phyloP scores from a whole-genome alignment of 2,888 invertebrate genomes.

The Dryobotodes eremita region DNA sequence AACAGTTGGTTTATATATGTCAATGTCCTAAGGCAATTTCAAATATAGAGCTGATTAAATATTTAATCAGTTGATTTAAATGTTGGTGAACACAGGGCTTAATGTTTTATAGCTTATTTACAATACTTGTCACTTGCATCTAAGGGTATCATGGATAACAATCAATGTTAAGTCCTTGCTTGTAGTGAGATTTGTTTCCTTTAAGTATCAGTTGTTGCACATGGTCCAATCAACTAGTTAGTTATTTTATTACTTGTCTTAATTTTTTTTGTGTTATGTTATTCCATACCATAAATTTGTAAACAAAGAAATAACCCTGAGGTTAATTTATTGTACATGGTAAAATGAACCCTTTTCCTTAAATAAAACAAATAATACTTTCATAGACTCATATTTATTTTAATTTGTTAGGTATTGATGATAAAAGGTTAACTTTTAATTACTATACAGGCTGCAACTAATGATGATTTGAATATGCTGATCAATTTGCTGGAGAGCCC shows the following conservation, averaged over 20 bases:
- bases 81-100: no score
- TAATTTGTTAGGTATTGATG: not conserved
- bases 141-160: not conserved
- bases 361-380: no score
- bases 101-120: not conserved
- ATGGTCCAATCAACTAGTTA: not conserved
- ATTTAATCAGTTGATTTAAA: no score
- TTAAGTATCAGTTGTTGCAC: not conserved
- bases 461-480: constrained; percentile 95
- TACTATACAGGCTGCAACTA: constrained; percentile 87
- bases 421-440: not conserved
- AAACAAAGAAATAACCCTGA: not conserved
- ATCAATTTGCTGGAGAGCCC: constrained; percentile 97
- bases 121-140: not conserved
- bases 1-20: no score
- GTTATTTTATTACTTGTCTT: not conserved
- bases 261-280: not conserved
- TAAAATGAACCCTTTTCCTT: not conserved
- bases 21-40: no score
- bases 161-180: not conserved
- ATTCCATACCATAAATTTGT: no score
- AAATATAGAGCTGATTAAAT: no score
- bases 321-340: not conserved
- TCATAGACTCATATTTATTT: not conserved
- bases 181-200: not conserved